Percentiles rank a stretch among this genome's conserved stretches.
Conservation (phyloP, 1,140 invertebrate species). For the Drosophila ogumai region DNA sequence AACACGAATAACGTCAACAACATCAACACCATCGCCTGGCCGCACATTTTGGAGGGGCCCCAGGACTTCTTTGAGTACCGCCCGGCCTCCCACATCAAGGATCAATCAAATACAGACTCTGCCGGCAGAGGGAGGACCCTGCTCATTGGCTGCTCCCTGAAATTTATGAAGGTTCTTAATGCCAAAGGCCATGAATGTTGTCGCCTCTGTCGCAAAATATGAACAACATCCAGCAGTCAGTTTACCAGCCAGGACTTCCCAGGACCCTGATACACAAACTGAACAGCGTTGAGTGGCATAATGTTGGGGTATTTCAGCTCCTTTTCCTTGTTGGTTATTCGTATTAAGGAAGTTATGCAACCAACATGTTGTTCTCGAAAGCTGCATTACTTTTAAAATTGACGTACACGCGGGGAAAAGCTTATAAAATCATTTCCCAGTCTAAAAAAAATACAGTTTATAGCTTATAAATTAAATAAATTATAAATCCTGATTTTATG, state of each 20-base stretch:
- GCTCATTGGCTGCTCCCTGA: constrained; percentile 63
- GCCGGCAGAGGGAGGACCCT: constrained; percentile 23
- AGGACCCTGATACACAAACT: constrained; percentile 10
- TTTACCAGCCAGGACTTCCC: constrained; percentile 3
- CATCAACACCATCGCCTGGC: constrained; percentile 56
- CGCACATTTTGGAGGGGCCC: constrained; percentile 43
- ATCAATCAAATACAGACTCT: constrained; percentile 79
- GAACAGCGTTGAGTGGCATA: constrained; percentile 52
- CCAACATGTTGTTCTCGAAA: constrained; percentile 39
- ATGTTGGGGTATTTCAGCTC: constrained; percentile 47
- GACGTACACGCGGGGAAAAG: not conserved
- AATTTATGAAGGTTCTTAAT: constrained; percentile 82
- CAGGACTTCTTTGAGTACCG: not conserved
- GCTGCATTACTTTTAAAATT: constrained; percentile 9
- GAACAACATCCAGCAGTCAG: constrained; percentile 52
- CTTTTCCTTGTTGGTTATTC: constrained; percentile 32
- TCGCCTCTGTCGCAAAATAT: constrained; percentile 63
- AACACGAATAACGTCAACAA: constrained; percentile 51
- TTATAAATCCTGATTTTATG: too few relatives aligned
- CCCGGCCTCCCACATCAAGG: constrained; percentile 53
- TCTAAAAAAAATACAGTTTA: not conserved
- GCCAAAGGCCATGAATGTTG: constrained; percentile 79
- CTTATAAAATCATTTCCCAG: not conserved
- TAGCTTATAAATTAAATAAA: too few relatives aligned
- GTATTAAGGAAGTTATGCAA: constrained; percentile 44